Conservation (phyloP, 2,113 vertebrate genomes). For the Elgaria multicarinata region DNA sequence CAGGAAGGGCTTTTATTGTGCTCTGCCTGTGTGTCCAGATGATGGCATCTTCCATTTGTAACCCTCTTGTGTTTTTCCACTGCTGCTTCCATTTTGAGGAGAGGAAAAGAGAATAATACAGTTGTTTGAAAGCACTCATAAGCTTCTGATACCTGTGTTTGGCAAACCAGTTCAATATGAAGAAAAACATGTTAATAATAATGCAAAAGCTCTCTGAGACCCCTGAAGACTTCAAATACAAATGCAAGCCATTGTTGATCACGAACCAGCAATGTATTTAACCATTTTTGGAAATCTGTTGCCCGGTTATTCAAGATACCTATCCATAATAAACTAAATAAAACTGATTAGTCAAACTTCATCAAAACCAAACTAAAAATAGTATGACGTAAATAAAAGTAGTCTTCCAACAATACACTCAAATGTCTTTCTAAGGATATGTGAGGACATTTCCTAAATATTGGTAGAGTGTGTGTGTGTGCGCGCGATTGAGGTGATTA, state of each 20-base stretch:
- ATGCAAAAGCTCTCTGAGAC: background rate
- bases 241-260: background rate
- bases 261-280: background rate
- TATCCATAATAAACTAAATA: background rate
- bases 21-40: too few relatives aligned
- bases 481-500: too few relatives aligned
- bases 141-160: background rate
- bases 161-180: background rate
- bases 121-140: background rate
- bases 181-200: background rate
- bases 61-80: too few relatives aligned
- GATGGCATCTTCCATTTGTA: too few relatives aligned
- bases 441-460: background rate
- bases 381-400: background rate
- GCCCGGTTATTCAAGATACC: too few relatives aligned
- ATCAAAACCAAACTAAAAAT: background rate
- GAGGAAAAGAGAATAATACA: too few relatives aligned
- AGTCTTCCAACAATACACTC: background rate
- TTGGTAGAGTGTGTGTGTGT: too few relatives aligned
- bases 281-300: too few relatives aligned
- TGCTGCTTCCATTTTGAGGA: too few relatives aligned
- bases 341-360: background rate
- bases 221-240: background rate
- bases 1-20: too few relatives aligned
- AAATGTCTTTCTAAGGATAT: background rate